Evolutionary conservation across 2,888 invertebrate species (phyloP).

Genomic region (Rapana venosa): DNA sequence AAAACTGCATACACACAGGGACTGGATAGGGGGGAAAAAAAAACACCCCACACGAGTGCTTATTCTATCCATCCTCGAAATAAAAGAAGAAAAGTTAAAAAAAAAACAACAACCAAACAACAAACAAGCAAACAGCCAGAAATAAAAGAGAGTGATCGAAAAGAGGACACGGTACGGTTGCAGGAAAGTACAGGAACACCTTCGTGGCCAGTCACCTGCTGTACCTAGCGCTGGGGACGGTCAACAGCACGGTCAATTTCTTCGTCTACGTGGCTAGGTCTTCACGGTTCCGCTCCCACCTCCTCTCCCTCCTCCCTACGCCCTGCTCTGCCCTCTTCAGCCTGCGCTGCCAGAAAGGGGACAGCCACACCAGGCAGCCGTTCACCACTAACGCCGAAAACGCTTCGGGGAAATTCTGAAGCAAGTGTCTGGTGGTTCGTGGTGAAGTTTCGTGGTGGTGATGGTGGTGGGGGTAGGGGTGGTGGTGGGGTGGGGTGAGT

Average conservation of each 20-base stretch:
- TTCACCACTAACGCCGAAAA: not conserved
- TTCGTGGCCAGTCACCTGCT: conserved; percentile 33
- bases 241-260: conserved; percentile 42
- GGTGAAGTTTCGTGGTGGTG: not conserved
- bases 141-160: not conserved
- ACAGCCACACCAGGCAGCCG: not conserved
- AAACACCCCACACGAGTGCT: too few relatives aligned
- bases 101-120: too few relatives aligned
- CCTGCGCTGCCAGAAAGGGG: not conserved
- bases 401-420: not conserved
- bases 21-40: too few relatives aligned
- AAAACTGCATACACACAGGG: too few relatives aligned
- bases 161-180: not conserved
- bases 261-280: conserved; percentile 31
- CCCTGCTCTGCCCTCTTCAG: not conserved
- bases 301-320: not conserved
- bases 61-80: too few relatives aligned
- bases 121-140: not conserved
- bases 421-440: not conserved
- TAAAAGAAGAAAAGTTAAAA: not conserved
- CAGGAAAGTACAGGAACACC: conserved; percentile 32
- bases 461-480: not conserved
- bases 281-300: conserved; percentile 15
- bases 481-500: not conserved
- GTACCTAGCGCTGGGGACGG: conserved; percentile 12